A percentile compares a stretch with the other conserved stretches of the same genome.
phyloP scores from a whole-genome alignment of 2,113 vertebrate species.

The Triplophysa tibetana region DNA sequence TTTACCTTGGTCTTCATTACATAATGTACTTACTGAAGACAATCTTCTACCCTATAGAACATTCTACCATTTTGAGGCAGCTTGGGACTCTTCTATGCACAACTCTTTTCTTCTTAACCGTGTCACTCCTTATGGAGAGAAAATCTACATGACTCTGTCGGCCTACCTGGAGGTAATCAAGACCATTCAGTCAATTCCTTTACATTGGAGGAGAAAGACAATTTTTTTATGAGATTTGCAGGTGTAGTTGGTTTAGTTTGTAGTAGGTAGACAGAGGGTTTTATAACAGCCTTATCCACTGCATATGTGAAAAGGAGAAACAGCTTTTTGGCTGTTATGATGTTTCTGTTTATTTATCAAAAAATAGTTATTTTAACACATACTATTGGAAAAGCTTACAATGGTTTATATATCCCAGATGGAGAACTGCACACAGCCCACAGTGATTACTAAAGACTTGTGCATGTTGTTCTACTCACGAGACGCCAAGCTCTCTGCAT shows the following conservation, averaged over 20 bases:
- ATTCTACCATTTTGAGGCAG: slow-evolving; percentile 92
- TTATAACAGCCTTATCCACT: not conserved
- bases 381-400: not conserved
- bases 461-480: slow-evolving; percentile 98
- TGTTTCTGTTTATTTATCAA: not conserved
- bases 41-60: slow-evolving; percentile 72
- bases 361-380: not conserved
- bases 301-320: not conserved
- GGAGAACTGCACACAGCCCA: slow-evolving; percentile 93
- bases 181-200: not conserved
- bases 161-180: slow-evolving; percentile 90
- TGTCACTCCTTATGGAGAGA: slow-evolving; percentile 94
- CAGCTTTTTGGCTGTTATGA: not conserved
- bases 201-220: not conserved
- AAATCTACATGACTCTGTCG: slow-evolving; percentile 97
- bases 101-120: slow-evolving; percentile 94
- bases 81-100: slow-evolving; percentile 99
- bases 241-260: slow-evolving; percentile 2
- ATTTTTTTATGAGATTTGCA: not conserved
- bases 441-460: slow-evolving; percentile 95
- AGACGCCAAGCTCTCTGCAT: slow-evolving; percentile 91
- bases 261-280: not conserved
- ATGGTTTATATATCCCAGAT: slow-evolving; percentile 73
- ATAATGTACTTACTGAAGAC: not conserved
- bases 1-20: slow-evolving; percentile 26